Conservation (phyloP, 2,113 vertebrate genomes). For the Dunckerocampus dactyliophorus region DNA sequence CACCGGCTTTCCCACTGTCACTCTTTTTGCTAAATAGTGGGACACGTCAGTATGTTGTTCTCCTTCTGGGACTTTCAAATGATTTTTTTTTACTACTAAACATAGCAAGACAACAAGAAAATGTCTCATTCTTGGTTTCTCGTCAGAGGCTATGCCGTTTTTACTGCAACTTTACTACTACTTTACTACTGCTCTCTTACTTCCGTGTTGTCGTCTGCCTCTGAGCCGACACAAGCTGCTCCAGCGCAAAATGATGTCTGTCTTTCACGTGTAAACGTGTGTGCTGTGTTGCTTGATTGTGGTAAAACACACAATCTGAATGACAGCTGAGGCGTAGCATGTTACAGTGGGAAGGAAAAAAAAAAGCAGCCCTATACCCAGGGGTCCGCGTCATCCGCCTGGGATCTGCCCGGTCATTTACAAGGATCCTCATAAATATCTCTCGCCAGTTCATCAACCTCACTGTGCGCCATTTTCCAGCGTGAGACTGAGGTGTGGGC, state of each 20-base stretch:
- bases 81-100: neutral
- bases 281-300: constrained; percentile 29
- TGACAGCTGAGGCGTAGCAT: constrained; percentile 58
- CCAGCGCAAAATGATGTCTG: no score
- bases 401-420: constrained; percentile 62
- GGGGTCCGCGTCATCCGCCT: constrained; percentile 61
- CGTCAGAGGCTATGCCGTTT: no score
- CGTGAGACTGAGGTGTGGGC: constrained; percentile 27
- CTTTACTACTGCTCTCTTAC: no score
- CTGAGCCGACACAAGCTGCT: no score
- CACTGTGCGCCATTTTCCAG: constrained; percentile 31
- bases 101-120: constrained; percentile 3
- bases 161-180: no score
- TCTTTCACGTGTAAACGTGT: constrained; percentile 3
- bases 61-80: neutral
- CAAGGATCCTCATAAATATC: constrained; percentile 75
- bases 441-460: constrained; percentile 76
- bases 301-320: constrained; percentile 19
- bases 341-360: constrained; percentile 35
- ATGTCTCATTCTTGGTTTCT: neutral
- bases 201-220: neutral
- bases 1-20: constrained; percentile 55
- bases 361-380: constrained; percentile 7
- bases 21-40: constrained; percentile 33
- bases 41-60: constrained; percentile 1